Evolutionary conservation across 1,140 invertebrate species (phyloP).

Genomic region (Drosophila repleta): DNA sequence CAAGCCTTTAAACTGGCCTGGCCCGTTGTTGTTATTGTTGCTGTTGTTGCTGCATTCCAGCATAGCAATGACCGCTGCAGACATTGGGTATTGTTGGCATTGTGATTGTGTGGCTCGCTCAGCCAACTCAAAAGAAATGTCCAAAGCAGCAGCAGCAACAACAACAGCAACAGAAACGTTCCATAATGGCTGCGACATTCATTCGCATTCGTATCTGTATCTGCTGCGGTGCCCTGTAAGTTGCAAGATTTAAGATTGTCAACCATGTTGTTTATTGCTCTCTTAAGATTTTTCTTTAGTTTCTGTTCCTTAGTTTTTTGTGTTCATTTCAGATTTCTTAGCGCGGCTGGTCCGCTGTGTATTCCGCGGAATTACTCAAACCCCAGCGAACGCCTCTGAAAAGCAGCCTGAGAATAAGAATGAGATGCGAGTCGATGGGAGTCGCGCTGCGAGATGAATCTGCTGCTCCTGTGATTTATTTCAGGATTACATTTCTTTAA

Average conservation of each 20-base stretch:
- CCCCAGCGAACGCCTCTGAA: slow-evolving; percentile 38
- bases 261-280: slow-evolving; percentile 81
- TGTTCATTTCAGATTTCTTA: slow-evolving; percentile 18
- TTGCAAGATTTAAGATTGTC: slow-evolving; percentile 80
- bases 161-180: slow-evolving; percentile 37
- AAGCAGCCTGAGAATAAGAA: slow-evolving; percentile 50
- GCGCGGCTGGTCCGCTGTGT: slow-evolving; percentile 35
- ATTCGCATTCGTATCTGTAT: slow-evolving; percentile 76
- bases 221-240: slow-evolving; percentile 64
- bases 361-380: slow-evolving; percentile 76
- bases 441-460: slow-evolving; percentile 32
- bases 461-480: slow-evolving; percentile 56
- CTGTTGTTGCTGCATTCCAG: slow-evolving; percentile 66
- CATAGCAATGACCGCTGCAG: slow-evolving; percentile 79
- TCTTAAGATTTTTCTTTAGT: slow-evolving; percentile 75
- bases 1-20: slow-evolving; percentile 73
- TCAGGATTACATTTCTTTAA: slow-evolving; percentile 19
- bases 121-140: slow-evolving; percentile 53
- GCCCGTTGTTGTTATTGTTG: slow-evolving; percentile 3
- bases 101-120: slow-evolving; percentile 46
- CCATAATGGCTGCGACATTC: slow-evolving; percentile 81
- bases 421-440: slow-evolving; percentile 49
- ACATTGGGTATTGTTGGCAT: slow-evolving; percentile 53
- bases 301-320: slow-evolving; percentile 47
- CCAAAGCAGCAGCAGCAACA: slow-evolving; percentile 40